phyloP scores from a whole-genome alignment of 2,888 invertebrate genomes.

The Amiota mariae region DNA sequence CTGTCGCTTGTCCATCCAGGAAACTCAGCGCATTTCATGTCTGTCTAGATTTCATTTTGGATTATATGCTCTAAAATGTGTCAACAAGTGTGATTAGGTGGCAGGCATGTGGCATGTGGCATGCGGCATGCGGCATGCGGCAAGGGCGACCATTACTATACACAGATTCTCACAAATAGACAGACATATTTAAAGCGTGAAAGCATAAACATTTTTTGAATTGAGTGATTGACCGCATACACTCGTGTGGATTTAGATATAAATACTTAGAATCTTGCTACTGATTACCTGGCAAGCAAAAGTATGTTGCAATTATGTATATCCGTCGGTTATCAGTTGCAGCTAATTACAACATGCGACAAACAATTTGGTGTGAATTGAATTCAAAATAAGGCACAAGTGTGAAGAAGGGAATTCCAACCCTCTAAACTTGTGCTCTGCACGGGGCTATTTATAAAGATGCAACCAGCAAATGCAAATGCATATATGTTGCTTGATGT shows the following conservation, averaged over 20 bases:
- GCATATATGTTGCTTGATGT: slow-evolving; percentile 32
- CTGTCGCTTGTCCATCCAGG: background rate
- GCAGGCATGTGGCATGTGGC: background rate
- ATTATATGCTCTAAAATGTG: slow-evolving; percentile 43
- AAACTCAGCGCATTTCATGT: slow-evolving; percentile 17
- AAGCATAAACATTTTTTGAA: background rate
- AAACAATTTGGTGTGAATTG: slow-evolving; percentile 35
- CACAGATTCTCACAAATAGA: background rate
- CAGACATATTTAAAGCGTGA: slow-evolving; percentile 16
- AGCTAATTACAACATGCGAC: slow-evolving; percentile 41
- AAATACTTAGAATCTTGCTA: too few relatives aligned
- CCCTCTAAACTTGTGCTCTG: slow-evolving; percentile 30
- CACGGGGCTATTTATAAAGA: background rate
- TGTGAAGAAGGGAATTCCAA: too few relatives aligned
- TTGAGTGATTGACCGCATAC: slow-evolving; percentile 11
- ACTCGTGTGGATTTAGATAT: background rate
- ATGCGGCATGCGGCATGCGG: background rate
- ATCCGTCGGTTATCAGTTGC: slow-evolving; percentile 13
- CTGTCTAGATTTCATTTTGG: slow-evolving; percentile 29
- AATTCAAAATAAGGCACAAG: background rate
- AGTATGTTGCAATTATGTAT: too few relatives aligned
- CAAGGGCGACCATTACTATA: background rate
- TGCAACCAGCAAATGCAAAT: background rate
- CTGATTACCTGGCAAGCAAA: slow-evolving; percentile 9
- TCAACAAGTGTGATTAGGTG: slow-evolving; percentile 24